Evolutionary conservation across 2,888 invertebrate species (phyloP).

Genomic region (Oeneis ivallda): DNA sequence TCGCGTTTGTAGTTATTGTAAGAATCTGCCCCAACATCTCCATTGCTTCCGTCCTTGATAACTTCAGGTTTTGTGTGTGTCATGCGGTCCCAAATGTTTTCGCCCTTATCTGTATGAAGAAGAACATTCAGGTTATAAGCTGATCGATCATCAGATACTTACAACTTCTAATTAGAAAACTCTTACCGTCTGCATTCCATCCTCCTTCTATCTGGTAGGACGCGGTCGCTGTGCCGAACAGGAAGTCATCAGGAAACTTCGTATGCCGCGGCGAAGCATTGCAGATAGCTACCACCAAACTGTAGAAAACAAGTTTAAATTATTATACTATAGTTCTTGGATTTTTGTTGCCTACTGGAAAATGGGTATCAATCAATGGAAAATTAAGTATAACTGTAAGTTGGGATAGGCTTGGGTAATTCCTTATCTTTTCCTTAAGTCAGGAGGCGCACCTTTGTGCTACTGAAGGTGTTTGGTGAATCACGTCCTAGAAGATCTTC

Average conservation of each 20-base stretch:
- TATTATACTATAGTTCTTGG: too few relatives aligned
- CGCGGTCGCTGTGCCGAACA: constrained; percentile 24
- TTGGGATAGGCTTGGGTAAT: too few relatives aligned
- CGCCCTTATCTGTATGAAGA: constrained; percentile 58
- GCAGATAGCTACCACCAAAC: constrained; percentile 47
- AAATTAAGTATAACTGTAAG: background rate
- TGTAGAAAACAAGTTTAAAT: background rate
- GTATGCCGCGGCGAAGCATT: constrained; percentile 52
- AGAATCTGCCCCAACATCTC: constrained; percentile 81
- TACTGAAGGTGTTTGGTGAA: too few relatives aligned
- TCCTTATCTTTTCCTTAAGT: too few relatives aligned
- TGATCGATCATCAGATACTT: background rate
- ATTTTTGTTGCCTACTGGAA: background rate
- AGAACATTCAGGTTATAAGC: constrained; percentile 55
- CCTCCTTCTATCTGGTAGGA: constrained; percentile 29
- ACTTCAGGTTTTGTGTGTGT: constrained; percentile 54
- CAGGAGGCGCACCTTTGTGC: too few relatives aligned
- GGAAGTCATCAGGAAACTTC: constrained; percentile 24
- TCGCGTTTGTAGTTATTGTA: constrained; percentile 84
- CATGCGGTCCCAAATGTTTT: constrained; percentile 62
- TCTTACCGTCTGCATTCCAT: constrained; percentile 26
- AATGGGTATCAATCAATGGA: background rate
- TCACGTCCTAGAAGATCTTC: too few relatives aligned
- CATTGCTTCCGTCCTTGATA: constrained; percentile 64
- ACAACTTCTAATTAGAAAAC: background rate